phyloP scores from a whole-genome alignment of 2,888 invertebrate species.

The Anthophora plumipes region DNA sequence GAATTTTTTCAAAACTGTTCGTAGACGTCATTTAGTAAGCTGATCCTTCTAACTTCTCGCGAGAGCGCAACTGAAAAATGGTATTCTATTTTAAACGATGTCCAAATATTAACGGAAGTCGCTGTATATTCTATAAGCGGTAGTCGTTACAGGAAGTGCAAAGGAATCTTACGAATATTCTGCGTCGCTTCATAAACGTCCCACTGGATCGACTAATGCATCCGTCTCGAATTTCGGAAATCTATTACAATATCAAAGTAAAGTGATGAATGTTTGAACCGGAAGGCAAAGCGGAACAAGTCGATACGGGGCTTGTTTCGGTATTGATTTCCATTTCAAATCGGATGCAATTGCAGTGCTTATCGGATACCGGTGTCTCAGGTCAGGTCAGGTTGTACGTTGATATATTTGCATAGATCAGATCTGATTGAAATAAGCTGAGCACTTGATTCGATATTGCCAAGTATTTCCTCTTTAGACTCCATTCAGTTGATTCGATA shows the following conservation, averaged over 20 bases:
- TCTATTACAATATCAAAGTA: constrained; percentile 66
- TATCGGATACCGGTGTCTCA: constrained; percentile 71
- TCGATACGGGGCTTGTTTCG: constrained; percentile 68
- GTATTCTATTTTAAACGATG: too few relatives aligned
- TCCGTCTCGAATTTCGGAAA: constrained; percentile 33
- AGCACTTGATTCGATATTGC: constrained; percentile 58
- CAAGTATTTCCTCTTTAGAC: constrained; percentile 56
- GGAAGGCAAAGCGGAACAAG: constrained; percentile 55
- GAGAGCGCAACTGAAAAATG: too few relatives aligned
- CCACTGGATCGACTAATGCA: constrained; percentile 14
- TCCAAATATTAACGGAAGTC: too few relatives aligned
- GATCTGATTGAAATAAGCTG: constrained; percentile 69
- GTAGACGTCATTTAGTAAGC: too few relatives aligned
- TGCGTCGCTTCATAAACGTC: constrained; percentile 33
- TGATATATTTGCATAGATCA: constrained; percentile 67
- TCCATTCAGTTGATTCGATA: constrained; percentile 8
- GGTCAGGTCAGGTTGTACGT: constrained; percentile 56
- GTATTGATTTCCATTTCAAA: constrained; percentile 73
- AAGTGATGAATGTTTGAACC: constrained; percentile 66
- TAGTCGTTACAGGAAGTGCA: too few relatives aligned
- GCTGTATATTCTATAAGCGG: too few relatives aligned
- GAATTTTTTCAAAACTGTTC: too few relatives aligned
- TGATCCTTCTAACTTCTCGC: too few relatives aligned
- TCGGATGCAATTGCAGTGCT: constrained; percentile 68
- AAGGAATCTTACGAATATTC: too few relatives aligned